Evolutionary conservation across 2,113 vertebrate genomes (phyloP).

Genomic region (Eurypyga helias): DNA sequence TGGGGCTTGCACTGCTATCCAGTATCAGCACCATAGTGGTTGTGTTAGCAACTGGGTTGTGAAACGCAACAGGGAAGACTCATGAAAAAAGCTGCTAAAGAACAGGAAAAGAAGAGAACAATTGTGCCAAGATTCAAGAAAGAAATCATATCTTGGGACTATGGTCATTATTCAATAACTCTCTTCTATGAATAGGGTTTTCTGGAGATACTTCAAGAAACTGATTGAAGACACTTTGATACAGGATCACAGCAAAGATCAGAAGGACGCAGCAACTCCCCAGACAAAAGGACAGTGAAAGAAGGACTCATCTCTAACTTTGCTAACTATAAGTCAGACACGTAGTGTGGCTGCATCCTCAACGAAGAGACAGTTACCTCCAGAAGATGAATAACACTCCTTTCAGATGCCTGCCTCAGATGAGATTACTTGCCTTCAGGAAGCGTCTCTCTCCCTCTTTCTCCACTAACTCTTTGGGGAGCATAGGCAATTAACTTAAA

Average conservation of each 20-base stretch:
- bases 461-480: neutral
- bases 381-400: neutral
- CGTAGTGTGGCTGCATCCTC: neutral
- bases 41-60: neutral
- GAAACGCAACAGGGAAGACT: neutral
- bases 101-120: neutral
- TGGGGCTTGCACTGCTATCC: neutral
- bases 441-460: neutral
- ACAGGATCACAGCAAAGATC: neutral
- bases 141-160: neutral
- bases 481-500: neutral
- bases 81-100: neutral
- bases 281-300: neutral
- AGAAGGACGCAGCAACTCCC: neutral
- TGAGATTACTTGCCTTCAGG: neutral
- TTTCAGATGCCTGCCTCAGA: neutral
- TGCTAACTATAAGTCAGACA: neutral
- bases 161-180: neutral
- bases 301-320: neutral
- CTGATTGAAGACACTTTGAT: neutral
- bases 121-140: neutral
- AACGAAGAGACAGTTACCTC: neutral
- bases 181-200: neutral
- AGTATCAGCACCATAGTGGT: accelerated
- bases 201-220: neutral